A percentile compares a stretch with the other conserved stretches of the same genome.
Conservation (phyloP, 1,140 invertebrate genomes). For the Thalassaphorura encarpata region DNA sequence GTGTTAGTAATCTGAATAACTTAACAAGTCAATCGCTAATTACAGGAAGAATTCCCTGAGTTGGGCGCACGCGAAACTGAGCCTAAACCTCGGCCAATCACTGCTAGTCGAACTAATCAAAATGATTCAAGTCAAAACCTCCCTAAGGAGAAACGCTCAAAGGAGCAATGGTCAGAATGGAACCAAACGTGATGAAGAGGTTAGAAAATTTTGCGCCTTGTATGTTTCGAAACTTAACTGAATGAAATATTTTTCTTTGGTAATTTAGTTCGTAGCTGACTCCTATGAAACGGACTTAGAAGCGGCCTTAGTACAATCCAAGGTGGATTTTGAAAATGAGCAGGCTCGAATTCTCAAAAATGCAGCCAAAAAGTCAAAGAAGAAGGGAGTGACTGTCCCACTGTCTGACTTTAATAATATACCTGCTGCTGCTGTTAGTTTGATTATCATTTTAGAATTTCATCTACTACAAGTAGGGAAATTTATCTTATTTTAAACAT, state of each 20-base stretch:
- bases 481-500: background rate
- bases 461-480: background rate
- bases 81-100: too few relatives aligned
- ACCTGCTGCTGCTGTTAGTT: background rate
- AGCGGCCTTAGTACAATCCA: conserved; percentile 54
- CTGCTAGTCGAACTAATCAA: too few relatives aligned
- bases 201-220: background rate
- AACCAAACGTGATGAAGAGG: conserved; percentile 14
- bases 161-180: conserved; percentile 16
- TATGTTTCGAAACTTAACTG: background rate
- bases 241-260: background rate
- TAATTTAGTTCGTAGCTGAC: conserved; percentile 47
- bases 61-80: too few relatives aligned
- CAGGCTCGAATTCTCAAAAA: conserved; percentile 40
- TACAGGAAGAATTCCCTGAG: too few relatives aligned
- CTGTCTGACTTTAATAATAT: conserved; percentile 52
- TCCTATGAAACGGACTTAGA: conserved; percentile 54
- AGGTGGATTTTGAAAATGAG: conserved; percentile 56
- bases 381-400: conserved; percentile 50
- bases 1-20: too few relatives aligned
- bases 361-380: conserved; percentile 45
- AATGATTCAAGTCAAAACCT: too few relatives aligned
- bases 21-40: too few relatives aligned
- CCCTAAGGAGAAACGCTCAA: too few relatives aligned
- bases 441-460: background rate